Base-by-base conservation (phyloP, 2,797 vertebrate genomes). In the Taeniopygia guttata region DNA sequence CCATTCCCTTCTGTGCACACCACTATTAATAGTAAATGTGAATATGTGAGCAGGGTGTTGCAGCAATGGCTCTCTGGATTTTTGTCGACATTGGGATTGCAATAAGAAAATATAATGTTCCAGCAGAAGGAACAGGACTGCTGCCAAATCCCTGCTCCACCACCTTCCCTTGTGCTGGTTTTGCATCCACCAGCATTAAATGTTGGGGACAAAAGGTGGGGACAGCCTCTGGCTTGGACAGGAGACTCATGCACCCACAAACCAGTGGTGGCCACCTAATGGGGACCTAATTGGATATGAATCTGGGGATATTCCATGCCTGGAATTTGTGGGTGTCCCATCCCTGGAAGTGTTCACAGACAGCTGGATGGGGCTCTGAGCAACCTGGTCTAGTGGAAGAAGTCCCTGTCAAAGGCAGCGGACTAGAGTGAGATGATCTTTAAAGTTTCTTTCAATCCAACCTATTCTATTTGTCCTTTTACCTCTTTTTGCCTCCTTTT, bases 51-150 rank as follows among this genome's bases (percentile, higher is more conserved):
- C 6, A 46, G 64, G 0, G 2, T 7, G 42, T 5, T 36, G 38
- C 18, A 64, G 58, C 11, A 56, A n/a, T 8, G 74, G 29, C 18
- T 67, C 49, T 77, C 36, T 40, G 62, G 13, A 36, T 49, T 92
- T 83, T 38, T 27, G 13, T 34, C 0, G 0, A 14, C 0, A 0
- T 18, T 66, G 73, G 58, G 42, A 45, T 15, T 52, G 56, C 11
- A 59, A 5, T 12, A 66, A 59, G 17, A 55, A 87, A 89, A 62
- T 42, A 13, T 0, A 59, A 21, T 25, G 7, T 82, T 75, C 38
- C 16, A 46, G 48, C 16, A 59, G 80, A 88, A 66, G 34, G 69
- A 84, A 59, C 4, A 32, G 43, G 20, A 30, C 11, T 56, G 32
- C 42, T 89, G 81, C 19, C 74, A 82, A 87, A 75, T 38, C 19